phyloP scores from a whole-genome alignment of 2,888 invertebrate genomes.

The Chrysodeixis includens region DNA sequence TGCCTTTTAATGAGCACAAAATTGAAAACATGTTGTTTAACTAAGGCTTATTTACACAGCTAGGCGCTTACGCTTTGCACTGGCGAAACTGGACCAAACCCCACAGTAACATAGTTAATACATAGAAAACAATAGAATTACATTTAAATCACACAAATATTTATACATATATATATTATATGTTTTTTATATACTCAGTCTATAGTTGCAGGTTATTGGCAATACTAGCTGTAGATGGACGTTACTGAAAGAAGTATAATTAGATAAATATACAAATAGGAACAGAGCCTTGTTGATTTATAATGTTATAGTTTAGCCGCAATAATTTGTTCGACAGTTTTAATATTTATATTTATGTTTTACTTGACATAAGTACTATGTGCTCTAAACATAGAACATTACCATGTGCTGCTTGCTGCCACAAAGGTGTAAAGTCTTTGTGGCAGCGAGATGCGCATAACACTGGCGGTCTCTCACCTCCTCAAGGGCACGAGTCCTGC shows the following conservation, averaged over 20 bases:
- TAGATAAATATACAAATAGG: slow-evolving; percentile 1
- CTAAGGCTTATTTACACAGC: background rate
- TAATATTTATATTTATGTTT: too few species aligned
- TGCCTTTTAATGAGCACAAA: background rate
- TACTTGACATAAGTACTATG: too few species aligned
- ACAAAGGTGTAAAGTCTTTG: too few species aligned
- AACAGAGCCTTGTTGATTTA: background rate
- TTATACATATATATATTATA: background rate
- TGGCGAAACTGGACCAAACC: background rate
- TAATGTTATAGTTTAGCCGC: background rate
- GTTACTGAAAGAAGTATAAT: slow-evolving; percentile 1
- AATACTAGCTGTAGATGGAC: background rate
- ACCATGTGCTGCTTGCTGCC: too few species aligned
- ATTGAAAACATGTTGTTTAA: background rate
- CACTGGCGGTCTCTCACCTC: too few species aligned
- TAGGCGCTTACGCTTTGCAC: background rate
- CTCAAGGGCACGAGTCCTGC: too few species aligned
- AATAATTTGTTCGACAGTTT: background rate
- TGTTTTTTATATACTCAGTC: too few species aligned
- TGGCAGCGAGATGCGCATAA: too few species aligned
- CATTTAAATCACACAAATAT: background rate
- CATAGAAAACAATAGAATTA: background rate
- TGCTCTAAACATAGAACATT: too few species aligned
- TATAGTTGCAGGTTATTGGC: background rate
- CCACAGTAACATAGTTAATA: background rate